Conservation (phyloP, 2,113 vertebrate species). For the Tachycineta bicolor region DNA sequence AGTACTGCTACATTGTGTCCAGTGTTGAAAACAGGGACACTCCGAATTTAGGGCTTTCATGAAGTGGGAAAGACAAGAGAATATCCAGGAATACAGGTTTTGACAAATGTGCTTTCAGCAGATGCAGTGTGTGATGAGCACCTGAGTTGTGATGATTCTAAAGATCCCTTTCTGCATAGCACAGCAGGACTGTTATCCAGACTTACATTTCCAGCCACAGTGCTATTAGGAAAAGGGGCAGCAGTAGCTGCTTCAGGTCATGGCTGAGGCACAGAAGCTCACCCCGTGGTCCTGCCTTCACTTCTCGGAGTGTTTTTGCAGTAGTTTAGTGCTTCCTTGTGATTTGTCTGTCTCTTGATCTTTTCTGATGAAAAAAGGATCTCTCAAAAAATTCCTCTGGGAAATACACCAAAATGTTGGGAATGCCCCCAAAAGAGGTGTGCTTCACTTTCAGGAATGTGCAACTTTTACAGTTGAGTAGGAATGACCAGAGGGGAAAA, state of each 20-base stretch:
- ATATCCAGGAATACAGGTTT: not conserved
- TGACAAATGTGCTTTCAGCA: not conserved
- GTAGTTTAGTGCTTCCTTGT: not conserved
- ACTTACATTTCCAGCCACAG: rapidly evolving
- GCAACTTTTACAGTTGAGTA: not conserved
- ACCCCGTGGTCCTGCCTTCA: not conserved
- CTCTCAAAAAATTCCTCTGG: not conserved
- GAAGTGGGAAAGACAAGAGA: not conserved
- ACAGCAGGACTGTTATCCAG: not conserved
- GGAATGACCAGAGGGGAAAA: not conserved
- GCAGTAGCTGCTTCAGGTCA: rapidly evolving
- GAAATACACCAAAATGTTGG: rapidly evolving
- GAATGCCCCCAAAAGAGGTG: not conserved
- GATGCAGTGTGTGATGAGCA: not conserved
- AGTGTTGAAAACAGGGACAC: not conserved
- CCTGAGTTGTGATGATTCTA: not conserved
- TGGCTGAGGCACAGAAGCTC: not conserved
- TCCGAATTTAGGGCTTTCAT: not conserved
- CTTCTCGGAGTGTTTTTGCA: not conserved
- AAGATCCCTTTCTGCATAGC: not conserved
- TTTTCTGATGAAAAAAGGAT: not conserved
- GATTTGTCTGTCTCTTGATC: not conserved
- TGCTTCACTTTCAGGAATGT: not conserved
- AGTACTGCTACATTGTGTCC: not conserved
- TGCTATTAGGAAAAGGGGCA: not conserved